Evolutionary conservation across 35 echinoderm and acorn worm genomes (phyloP), one percentile per base, ranked within the genome.

Genomic region (Strongylocentrotus purpuratus): DNA sequence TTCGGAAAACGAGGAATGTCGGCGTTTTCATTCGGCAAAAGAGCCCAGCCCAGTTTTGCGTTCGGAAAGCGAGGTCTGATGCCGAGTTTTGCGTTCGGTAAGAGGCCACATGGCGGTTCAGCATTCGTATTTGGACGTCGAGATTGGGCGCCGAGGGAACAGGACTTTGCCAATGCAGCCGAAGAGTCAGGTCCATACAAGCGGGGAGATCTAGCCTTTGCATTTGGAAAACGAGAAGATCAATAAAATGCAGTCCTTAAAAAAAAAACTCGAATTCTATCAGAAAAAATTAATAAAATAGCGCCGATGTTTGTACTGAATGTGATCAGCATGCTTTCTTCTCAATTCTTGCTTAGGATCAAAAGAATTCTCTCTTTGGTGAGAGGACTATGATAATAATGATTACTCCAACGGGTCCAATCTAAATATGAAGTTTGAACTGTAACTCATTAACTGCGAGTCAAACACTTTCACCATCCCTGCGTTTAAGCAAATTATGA

Each of bases 1-100:
- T 93, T 93, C 91, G 91, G 91, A 32, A 93, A 93, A 31, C 91
- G 91, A 33, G 91, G 91, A 14, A 93, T 93, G 91, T 93, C 91
- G 17, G 46, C 91, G 87, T 93, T 93, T 93, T 93, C 91, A 32
- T 93, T 93, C 46, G 91, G 91, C 46, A 93, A 93, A 58, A 33
- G 91, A 47, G 25, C 3, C 20, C 5, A 4, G 91, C 91, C 91
- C 31, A 5, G 2, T 9, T 93, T 93, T 58, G 15, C 91, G 48
- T 93, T 93, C 91, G 91, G 91, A 13, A 93, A 93, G n/a, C 91
- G 91, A 31, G 91, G 33, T 33, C 20, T 78, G 25, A 32, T 58
- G 47, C 48, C 91, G 9, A 58, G 91, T 58, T 58, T 58, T 58
- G 91, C 47, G 13, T 93, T 93, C 91, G 91, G 91, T 32, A 93